Percentiles rank a stretch among this genome's conserved stretches.
Evolutionary conservation across 2,888 invertebrate species (phyloP).

Genomic region (Eupithecia subumbrata): DNA sequence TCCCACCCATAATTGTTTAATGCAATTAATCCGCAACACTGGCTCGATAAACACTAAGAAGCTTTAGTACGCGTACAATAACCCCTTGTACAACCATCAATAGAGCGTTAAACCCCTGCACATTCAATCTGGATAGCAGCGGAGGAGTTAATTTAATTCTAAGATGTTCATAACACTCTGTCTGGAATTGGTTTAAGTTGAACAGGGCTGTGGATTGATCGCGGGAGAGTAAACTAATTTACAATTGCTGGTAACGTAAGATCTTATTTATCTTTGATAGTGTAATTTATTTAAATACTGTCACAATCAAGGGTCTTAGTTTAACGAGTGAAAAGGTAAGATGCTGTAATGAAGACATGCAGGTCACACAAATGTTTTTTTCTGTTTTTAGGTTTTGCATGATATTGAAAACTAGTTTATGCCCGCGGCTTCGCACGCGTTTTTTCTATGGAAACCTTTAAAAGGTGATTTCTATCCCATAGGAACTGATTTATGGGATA

Average conservation of each 20-base stretch:
- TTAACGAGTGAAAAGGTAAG: too few species aligned
- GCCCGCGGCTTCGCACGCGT: too few species aligned
- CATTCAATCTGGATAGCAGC: constrained; percentile 58
- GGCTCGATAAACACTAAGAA: constrained; percentile 37
- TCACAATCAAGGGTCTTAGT: not conserved
- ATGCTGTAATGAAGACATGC: too few species aligned
- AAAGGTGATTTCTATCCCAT: too few species aligned
- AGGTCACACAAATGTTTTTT: too few species aligned
- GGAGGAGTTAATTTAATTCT: constrained; percentile 63
- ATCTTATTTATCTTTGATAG: not conserved
- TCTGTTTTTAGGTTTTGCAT: too few species aligned
- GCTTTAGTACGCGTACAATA: constrained; percentile 43
- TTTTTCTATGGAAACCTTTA: too few species aligned
- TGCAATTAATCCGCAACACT: constrained; percentile 33
- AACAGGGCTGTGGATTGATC: constrained; percentile 11
- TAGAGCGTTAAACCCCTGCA: constrained; percentile 60
- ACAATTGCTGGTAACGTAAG: too few species aligned
- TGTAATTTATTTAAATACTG: not conserved
- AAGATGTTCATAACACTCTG: constrained; percentile 20
- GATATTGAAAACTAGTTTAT: too few species aligned
- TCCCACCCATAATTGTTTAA: constrained; percentile 21
- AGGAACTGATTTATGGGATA: too few species aligned
- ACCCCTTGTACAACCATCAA: constrained; percentile 52
- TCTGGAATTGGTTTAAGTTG: constrained; percentile 15
- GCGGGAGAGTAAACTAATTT: constrained; percentile 8